These are phyloP conservation scores for Homarus gammarus DNA, from an alignment of 2,888 invertebrate genomes.

Conservation along the genomic window DNA sequence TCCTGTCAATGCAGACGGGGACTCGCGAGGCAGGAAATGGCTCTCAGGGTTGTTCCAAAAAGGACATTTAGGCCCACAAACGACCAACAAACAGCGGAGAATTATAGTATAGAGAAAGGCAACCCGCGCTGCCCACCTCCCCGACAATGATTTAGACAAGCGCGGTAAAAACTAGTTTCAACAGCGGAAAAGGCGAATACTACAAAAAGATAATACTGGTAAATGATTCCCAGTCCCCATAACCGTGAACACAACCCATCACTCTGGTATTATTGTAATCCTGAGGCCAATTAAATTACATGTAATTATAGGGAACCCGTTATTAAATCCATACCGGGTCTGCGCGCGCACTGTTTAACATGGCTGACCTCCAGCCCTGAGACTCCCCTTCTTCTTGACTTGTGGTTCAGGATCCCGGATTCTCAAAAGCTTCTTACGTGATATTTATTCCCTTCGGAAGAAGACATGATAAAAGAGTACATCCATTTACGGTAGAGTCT, in stretches of 20 bases:
- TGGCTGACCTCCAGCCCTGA: neutral
- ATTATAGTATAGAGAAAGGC: neutral
- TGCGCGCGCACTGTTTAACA: constrained; percentile 16
- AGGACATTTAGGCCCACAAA: neutral
- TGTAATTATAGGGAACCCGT: constrained; percentile 57
- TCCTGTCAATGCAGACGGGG: neutral
- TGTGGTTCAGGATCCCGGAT: no score
- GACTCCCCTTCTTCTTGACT: no score
- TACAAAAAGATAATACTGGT: constrained; percentile 35
- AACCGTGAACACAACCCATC: constrained; percentile 30
- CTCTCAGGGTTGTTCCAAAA: neutral
- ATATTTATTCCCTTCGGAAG: neutral
- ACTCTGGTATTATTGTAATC: constrained; percentile 43
- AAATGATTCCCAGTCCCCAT: constrained; percentile 21
- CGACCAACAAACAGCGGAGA: neutral
- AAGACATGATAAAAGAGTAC: neutral
- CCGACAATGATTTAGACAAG: constrained; percentile 15
- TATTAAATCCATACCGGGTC: constrained; percentile 57
- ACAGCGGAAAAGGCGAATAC: constrained; percentile 15
- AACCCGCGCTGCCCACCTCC: neutral
- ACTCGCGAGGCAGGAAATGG: neutral
- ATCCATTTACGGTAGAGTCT: no score
- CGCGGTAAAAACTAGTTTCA: constrained; percentile 21
- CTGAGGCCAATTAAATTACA: constrained; percentile 58
- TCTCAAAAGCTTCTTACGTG: no score